Conservation (phyloP, 23 tunicate species). For the Clavelina lepadiformis region DNA sequence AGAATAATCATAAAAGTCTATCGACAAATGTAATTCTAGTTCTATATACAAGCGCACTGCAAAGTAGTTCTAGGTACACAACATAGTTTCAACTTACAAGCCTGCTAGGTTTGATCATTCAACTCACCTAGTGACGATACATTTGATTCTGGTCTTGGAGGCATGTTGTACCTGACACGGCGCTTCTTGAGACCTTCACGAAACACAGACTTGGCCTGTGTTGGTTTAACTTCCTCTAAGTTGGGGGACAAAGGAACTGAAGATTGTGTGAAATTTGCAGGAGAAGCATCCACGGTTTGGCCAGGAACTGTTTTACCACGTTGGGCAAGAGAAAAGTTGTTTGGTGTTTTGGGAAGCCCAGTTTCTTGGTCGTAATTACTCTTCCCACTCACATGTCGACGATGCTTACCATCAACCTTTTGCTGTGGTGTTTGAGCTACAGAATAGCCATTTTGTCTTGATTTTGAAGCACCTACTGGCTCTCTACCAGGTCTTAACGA, state of each 20-base stretch:
- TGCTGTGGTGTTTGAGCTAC: constrained; percentile 1
- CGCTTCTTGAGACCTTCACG: constrained; percentile 50
- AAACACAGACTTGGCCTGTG: constrained; percentile 41
- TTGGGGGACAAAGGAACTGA: too few species aligned
- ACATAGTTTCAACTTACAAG: too few species aligned
- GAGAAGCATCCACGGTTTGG: constrained; percentile 9
- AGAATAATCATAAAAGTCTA: too few species aligned
- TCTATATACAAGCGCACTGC: too few species aligned
- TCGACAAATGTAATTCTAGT: too few species aligned
- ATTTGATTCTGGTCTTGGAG: constrained; percentile 14
- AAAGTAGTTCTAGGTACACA: too few species aligned
- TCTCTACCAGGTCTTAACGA: neutral
- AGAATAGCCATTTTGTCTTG: neutral
- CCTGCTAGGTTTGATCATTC: too few species aligned
- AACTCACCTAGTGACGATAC: constrained; percentile 41
- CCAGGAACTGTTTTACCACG: constrained; percentile 14
- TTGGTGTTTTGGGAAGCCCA: neutral
- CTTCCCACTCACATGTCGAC: constrained; percentile 47
- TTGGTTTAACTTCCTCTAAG: constrained; percentile 29
- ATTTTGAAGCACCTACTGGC: neutral
- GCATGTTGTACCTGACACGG: constrained; percentile 37
- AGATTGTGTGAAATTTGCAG: constrained; percentile 1
- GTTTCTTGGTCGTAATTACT: constrained; percentile 18
- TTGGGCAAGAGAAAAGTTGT: constrained; percentile 4
- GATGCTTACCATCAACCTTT: constrained; percentile 21